A percentile compares a stretch with the other conserved stretches of the same genome.
Conservation (phyloP, 2,113 vertebrate species). For the Cnemophilus loriae region DNA sequence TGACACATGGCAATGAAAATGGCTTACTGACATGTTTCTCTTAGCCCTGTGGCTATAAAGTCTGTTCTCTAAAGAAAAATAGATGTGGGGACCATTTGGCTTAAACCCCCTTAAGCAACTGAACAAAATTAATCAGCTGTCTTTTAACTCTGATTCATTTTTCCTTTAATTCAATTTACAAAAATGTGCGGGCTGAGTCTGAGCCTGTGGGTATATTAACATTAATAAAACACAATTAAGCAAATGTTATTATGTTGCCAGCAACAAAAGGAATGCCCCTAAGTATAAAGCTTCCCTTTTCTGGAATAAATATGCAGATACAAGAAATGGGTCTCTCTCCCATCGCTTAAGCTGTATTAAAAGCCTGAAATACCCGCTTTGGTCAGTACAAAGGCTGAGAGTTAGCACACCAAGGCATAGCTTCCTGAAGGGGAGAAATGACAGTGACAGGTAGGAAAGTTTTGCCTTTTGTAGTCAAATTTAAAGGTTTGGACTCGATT, state of each 20-base stretch:
- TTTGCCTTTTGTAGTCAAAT: not conserved
- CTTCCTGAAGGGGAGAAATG: not conserved
- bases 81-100: slow-evolving; percentile 35
- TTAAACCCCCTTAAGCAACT: slow-evolving; percentile 37
- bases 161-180: slow-evolving; percentile 52
- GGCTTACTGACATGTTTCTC: slow-evolving; percentile 26
- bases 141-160: slow-evolving; percentile 57
- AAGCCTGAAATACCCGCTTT: not conserved
- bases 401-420: not conserved
- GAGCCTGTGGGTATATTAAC: slow-evolving; percentile 50
- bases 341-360: not conserved
- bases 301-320: not conserved
- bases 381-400: not conserved
- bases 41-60: not conserved
- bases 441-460: not conserved
- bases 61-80: slow-evolving; percentile 36
- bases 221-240: slow-evolving; percentile 64
- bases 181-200: not conserved
- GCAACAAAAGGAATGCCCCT: slow-evolving; percentile 44
- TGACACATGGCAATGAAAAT: slow-evolving; percentile 4
- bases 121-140: slow-evolving; percentile 57
- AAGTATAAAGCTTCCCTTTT: not conserved
- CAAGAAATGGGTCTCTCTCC: not conserved
- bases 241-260: slow-evolving; percentile 50
- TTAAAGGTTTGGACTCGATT: not conserved